These are phyloP conservation scores for Tenodera sinensis DNA, from an alignment of 2,888 invertebrate species.

Conservation along the genomic window DNA sequence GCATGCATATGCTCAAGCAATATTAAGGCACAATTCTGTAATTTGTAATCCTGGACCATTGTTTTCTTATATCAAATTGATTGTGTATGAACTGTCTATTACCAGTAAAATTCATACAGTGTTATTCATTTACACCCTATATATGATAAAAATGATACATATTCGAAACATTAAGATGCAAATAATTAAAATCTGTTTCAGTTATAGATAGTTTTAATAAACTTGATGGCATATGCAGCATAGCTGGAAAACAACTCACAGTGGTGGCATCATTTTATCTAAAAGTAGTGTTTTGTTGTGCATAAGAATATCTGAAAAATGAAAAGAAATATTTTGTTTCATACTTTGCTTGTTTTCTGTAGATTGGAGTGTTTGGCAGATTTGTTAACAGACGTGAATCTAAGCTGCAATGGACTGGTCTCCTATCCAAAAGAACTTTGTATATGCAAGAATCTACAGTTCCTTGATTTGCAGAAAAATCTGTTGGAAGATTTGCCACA, in stretches of 20 bases:
- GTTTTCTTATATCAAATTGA: no score
- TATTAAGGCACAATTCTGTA: no score
- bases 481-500: slow-evolving; percentile 43
- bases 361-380: slow-evolving; percentile 52
- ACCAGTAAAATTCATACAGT: no score
- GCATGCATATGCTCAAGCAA: no score
- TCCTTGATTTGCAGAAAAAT: slow-evolving; percentile 47
- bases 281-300: background rate
- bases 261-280: background rate
- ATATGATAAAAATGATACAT: no score
- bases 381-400: slow-evolving; percentile 60
- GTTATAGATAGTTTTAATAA: no score
- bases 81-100: no score
- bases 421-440: slow-evolving; percentile 52
- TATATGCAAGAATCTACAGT: slow-evolving; percentile 51
- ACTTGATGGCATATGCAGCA: no score
- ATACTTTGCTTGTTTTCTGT: slow-evolving; percentile 32
- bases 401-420: slow-evolving; percentile 67
- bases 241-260: background rate
- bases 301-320: background rate
- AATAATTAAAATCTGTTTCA: no score
- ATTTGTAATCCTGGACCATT: no score
- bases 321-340: background rate
- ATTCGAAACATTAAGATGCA: no score
- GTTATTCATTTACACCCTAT: no score